Conservation (phyloP, 2,888 invertebrate species). For the Eupithecia exiguata region DNA sequence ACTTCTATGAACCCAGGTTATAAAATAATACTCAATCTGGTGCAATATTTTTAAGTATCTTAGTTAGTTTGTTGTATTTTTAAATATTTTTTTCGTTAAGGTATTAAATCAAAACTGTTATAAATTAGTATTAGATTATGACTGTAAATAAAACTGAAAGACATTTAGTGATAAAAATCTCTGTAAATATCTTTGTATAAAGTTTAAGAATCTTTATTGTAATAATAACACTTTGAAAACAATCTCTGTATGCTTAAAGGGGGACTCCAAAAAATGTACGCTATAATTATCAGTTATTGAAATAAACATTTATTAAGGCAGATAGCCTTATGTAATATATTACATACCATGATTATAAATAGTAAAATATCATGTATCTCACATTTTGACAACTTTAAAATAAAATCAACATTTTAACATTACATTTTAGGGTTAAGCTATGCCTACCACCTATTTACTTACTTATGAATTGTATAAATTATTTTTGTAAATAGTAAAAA, state of each 20-base stretch:
- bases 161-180: constrained; percentile 35
- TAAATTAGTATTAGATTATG: constrained; percentile 25
- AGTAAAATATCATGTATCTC: not conserved
- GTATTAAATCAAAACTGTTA: constrained; percentile 4
- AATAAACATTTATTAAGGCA: no score
- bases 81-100: not conserved
- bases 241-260: no score
- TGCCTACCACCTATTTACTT: not conserved
- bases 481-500: constrained; percentile 21
- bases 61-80: constrained; percentile 1
- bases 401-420: not conserved
- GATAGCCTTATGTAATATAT: not conserved
- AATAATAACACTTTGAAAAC: not conserved
- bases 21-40: not conserved
- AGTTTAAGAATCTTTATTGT: not conserved
- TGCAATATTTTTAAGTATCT: not conserved
- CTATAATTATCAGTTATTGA: no score
- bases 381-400: not conserved
- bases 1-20: not conserved
- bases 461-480: constrained; percentile 10
- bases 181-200: constrained; percentile 36
- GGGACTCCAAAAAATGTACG: no score
- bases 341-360: not conserved
- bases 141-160: constrained; percentile 36
- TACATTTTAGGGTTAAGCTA: not conserved